Percentiles rank a stretch among this genome's conserved stretches.
Evolutionary conservation across 2,113 vertebrate genomes (phyloP).

Genomic region (Gallinago media): DNA sequence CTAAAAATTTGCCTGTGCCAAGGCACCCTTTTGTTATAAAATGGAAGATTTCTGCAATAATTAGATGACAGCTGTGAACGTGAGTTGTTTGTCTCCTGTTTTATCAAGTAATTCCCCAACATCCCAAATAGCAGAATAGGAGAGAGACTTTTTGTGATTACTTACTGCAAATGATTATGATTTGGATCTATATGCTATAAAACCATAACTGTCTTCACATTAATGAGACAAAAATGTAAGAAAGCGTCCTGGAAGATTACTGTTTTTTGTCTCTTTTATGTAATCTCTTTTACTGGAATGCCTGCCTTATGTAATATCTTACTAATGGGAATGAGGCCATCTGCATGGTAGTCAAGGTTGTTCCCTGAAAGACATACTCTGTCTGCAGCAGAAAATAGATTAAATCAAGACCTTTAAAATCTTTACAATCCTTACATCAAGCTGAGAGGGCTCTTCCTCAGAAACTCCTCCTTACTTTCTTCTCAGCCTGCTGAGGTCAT

Average conservation of each 20-base stretch:
- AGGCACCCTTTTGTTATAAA: not conserved
- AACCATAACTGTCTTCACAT: not conserved
- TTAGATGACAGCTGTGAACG: not conserved
- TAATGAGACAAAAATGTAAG: not conserved
- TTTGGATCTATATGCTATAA: not conserved
- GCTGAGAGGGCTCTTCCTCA: not conserved
- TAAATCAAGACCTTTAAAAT: not conserved
- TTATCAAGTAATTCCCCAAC: not conserved
- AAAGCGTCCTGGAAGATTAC: not conserved
- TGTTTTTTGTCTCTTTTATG: not conserved
- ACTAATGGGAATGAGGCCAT: constrained; percentile 12
- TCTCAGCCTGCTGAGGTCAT: fast-evolving
- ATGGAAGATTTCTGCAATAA: not conserved
- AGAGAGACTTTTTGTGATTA: not conserved
- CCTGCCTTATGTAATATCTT: constrained; percentile 23
- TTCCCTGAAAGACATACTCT: not conserved
- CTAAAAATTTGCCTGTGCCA: not conserved
- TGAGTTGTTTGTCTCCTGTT: not conserved
- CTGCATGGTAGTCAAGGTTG: not conserved
- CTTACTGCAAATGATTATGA: not conserved
- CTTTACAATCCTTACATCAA: not conserved
- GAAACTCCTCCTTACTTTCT: not conserved
- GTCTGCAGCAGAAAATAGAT: not conserved
- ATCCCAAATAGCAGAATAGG: not conserved
- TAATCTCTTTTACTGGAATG: constrained; percentile 11